Percentiles rank a stretch among this genome's conserved stretches.
Conservation (phyloP, 2,797 vertebrate genomes). For the Danio aesculapii region DNA sequence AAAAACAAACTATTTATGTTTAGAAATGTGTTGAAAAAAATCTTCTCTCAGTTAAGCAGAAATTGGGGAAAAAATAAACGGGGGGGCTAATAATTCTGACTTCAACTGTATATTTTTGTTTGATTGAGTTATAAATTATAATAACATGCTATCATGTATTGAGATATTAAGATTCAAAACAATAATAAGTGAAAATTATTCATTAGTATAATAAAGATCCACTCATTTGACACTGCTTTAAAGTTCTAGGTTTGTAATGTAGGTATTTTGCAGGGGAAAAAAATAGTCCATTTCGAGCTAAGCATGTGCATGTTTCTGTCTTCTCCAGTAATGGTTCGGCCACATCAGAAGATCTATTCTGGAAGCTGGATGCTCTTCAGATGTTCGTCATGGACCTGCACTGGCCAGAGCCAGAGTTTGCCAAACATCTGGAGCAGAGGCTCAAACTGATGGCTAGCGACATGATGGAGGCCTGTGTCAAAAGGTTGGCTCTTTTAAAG, state of each 20-base stretch:
- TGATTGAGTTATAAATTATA: no score
- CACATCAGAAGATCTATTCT: slow-evolving; percentile 96
- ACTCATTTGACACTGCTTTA: not conserved
- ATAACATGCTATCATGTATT: no score
- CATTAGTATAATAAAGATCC: not conserved
- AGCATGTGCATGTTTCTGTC: slow-evolving; percentile 20
- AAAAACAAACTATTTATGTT: no score
- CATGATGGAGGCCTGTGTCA: slow-evolving; percentile 98
- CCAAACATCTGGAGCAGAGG: slow-evolving; percentile 94
- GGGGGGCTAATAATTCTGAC: no score
- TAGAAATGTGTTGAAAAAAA: no score
- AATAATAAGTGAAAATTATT: no score
- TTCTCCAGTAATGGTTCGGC: slow-evolving; percentile 89
- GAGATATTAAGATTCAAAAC: no score
- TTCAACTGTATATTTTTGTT: no score
- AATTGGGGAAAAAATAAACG: no score
- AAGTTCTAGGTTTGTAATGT: not conserved
- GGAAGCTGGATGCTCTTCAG: slow-evolving; percentile 97
- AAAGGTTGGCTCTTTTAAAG: slow-evolving; percentile 81
- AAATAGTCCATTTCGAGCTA: not conserved
- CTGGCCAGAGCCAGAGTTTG: slow-evolving; percentile 97
- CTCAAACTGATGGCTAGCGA: slow-evolving; percentile 98
- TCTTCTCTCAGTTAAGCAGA: no score
- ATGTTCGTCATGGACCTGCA: slow-evolving; percentile 95
- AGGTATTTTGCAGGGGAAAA: not conserved